Evolutionary conservation across 37 sponge, comb jelly and placozoan genomes (phyloP).

Genomic region (Axinella damicornis): DNA sequence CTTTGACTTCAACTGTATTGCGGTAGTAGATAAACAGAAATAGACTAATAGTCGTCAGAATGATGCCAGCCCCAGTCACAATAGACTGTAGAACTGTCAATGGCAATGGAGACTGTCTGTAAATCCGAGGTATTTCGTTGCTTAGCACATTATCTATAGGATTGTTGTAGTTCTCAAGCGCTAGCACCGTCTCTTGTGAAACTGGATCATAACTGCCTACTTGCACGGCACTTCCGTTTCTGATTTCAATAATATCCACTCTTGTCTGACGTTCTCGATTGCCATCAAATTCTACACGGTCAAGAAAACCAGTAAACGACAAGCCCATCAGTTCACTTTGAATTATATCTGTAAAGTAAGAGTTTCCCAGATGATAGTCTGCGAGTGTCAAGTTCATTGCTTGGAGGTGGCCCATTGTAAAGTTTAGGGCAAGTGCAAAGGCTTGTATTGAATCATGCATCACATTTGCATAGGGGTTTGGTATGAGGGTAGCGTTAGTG

Average conservation of each 20-base stretch:
- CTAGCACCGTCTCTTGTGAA: not conserved
- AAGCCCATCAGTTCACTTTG: not conserved
- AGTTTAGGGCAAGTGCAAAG: constrained; percentile 13
- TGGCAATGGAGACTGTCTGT: not conserved
- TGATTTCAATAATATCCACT: not conserved
- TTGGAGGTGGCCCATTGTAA: not conserved
- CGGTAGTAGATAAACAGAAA: constrained; percentile 23
- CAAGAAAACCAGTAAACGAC: not conserved
- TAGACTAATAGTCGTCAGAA: constrained; percentile 1
- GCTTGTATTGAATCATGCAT: constrained; percentile 24
- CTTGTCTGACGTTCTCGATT: not conserved
- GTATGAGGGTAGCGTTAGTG: not conserved
- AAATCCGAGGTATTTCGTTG: no score
- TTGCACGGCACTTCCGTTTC: not conserved
- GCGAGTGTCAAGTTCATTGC: no score
- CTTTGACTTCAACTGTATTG: constrained; percentile 29
- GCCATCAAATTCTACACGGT: not conserved
- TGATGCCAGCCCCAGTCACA: not conserved
- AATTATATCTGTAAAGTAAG: not conserved
- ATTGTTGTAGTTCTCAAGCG: no score
- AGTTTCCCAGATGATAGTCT: no score
- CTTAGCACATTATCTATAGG: no score
- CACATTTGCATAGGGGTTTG: constrained; percentile 17
- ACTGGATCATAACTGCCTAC: not conserved
- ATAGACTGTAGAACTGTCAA: not conserved